Evolutionary conservation across 2,797 vertebrate species (phyloP).

Genomic region (Lepus oiostolus): DNA sequence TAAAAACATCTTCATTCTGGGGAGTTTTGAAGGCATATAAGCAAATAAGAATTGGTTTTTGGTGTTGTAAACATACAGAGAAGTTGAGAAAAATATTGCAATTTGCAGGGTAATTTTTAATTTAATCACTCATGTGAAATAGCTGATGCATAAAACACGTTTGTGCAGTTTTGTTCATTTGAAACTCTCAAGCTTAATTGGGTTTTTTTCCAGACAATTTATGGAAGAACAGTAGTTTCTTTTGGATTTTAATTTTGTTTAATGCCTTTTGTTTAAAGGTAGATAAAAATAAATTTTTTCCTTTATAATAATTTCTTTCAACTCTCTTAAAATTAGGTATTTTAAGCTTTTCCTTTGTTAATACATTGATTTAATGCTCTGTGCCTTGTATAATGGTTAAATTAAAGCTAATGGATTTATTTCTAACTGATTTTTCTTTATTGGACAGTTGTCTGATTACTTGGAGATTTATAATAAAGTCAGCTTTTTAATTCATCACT

Average conservation of each 20-base stretch:
- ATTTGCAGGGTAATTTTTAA: conserved; percentile 52
- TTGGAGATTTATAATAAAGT: conserved; percentile 60
- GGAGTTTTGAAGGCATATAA: conserved; percentile 54
- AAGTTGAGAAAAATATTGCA: conserved; percentile 66
- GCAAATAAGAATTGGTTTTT: conserved; percentile 64
- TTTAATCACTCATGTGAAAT: conserved; percentile 61
- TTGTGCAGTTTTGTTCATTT: conserved; percentile 65
- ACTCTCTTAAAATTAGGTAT: conserved; percentile 67
- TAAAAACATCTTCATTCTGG: not conserved
- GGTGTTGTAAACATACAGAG: conserved; percentile 63
- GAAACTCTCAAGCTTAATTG: conserved; percentile 61
- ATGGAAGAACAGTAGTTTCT: conserved; percentile 66
- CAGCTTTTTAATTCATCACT: conserved; percentile 15
- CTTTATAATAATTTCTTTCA: conserved; percentile 69
- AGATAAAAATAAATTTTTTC: conserved; percentile 57
- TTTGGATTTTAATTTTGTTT: conserved; percentile 79
- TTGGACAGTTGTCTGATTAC: conserved; percentile 41
- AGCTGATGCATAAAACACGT: conserved; percentile 60
- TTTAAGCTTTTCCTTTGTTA: conserved; percentile 72
- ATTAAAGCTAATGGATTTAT: conserved; percentile 66
- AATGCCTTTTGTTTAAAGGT: conserved; percentile 72
- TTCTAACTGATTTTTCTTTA: conserved; percentile 70
- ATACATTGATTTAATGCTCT: conserved; percentile 42
- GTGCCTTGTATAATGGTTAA: conserved; percentile 52
- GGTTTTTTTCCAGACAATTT: conserved; percentile 65